Percentiles rank a stretch among this genome's conserved stretches.
Conservation (phyloP, 2,797 vertebrate species). For the Trichosurus vulpecula region DNA sequence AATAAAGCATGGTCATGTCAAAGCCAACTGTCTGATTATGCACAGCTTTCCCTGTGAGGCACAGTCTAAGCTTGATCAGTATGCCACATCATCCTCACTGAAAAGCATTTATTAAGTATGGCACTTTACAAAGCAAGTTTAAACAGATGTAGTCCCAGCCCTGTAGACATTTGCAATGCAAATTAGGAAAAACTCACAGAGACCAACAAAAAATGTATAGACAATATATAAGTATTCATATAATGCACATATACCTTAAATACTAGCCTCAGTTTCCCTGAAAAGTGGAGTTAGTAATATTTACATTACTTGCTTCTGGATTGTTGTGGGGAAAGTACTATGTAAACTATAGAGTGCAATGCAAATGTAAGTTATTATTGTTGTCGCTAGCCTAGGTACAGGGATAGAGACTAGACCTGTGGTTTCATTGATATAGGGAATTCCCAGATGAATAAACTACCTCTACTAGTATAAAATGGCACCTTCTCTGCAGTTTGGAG, state of each 20-base stretch:
- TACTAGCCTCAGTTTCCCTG: neutral
- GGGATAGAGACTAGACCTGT: neutral
- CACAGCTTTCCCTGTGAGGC: neutral
- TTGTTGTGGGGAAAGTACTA: neutral
- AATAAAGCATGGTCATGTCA: neutral
- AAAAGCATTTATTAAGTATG: neutral
- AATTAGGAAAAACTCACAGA: neutral
- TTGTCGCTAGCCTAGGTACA: neutral
- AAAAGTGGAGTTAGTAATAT: neutral
- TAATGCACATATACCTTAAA: neutral
- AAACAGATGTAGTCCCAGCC: neutral
- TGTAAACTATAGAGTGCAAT: neutral
- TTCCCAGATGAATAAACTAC: neutral
- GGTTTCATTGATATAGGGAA: neutral
- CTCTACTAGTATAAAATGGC: no score
- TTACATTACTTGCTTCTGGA: neutral
- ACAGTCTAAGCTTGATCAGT: neutral
- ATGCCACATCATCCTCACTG: rapidly evolving
- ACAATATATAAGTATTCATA: neutral
- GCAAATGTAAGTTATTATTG: neutral
- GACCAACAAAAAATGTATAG: neutral
- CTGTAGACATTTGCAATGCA: neutral
- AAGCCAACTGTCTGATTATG: neutral
- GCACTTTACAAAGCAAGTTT: neutral
- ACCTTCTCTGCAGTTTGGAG: neutral